Evolutionary conservation across 2,888 invertebrate genomes (phyloP).

Genomic region (Apamea epomidion): DNA sequence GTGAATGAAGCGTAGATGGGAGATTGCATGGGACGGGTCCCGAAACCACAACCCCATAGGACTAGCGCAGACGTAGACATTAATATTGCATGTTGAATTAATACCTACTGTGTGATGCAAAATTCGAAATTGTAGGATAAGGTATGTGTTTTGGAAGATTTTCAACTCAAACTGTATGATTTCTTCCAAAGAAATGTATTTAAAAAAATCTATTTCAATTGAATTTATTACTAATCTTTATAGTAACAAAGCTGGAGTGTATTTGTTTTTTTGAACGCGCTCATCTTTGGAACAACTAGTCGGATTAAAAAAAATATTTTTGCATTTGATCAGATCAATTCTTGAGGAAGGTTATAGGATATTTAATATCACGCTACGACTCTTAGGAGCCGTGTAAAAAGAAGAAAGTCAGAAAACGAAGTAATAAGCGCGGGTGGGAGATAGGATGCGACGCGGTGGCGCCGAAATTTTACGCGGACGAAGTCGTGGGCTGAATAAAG

Average conservation of each 20-base stretch:
- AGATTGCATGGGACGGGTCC: constrained; percentile 1
- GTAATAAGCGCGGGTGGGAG: not conserved
- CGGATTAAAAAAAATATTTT: too few relatives aligned
- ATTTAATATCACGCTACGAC: not conserved
- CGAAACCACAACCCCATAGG: constrained; percentile 24
- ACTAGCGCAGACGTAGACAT: constrained; percentile 4
- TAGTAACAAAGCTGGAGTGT: not conserved
- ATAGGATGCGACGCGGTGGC: not conserved
- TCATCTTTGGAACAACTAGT: not conserved
- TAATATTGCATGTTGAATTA: constrained; percentile 15
- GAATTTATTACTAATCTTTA: not conserved
- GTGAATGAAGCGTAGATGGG: constrained; percentile 5
- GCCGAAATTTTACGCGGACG: not conserved
- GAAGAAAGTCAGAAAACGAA: not conserved
- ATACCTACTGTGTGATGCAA: too few relatives aligned
- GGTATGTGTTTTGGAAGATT: not conserved
- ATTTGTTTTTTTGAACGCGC: not conserved
- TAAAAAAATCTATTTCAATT: not conserved
- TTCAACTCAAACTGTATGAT: too few relatives aligned
- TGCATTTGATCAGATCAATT: not conserved
- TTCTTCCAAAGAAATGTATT: not conserved
- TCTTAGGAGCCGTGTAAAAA: not conserved
- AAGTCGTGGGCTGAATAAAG: not conserved
- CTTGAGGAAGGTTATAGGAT: not conserved
- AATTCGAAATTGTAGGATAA: not conserved